Evolutionary conservation across 2,888 invertebrate species (phyloP), one percentile per base, ranked within the genome.

Genomic region (Sinopyrophorus schimmeli): DNA sequence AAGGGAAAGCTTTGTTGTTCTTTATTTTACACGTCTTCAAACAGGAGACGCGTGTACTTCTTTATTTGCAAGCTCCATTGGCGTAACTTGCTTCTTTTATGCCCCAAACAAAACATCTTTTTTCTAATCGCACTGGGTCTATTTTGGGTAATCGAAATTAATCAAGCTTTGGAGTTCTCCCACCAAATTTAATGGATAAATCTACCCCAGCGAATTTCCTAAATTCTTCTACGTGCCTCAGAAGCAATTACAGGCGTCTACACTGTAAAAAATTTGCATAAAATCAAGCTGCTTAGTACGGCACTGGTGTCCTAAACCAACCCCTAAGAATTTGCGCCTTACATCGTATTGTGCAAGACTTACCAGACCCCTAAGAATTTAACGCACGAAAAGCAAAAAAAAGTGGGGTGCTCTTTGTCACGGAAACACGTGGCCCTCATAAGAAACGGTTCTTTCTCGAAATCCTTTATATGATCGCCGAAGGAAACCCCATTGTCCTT

Each of bases 301-400:
- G 11, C 26, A 26, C 32, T 42, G 42, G 12, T 27, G 3, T 3
- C 2, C 14, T 16, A 26, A 26, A 3, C 26, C 32, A n/a, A n/a
- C 34, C 26, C 26, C 9, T 30, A n/a, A n/a, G 3, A 32, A 41
- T 24, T 50, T 53, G 43, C 50, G 35, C 30, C 44, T 42, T 51
- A 53, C 39, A 48, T 32, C 47, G 44, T 53, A 58, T 55, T 56
- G 54, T 47, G 43, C 44, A 57, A 52, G 17, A 23, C 26, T 21
- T 53, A 47, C 50, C 46, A 40, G 47, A 39, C 43, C 27, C n/a
- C 42, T 32, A 39, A 24, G 30, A 39, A 28, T 34, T 41, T 47
- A 32, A 44, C 31, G 32, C 34, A 40, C 43, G 35, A 55, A 42
- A 35, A 47, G 28, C 14, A 35, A 41, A 26, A 46, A 51, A 44